Percentiles rank a stretch among this genome's conserved stretches.
phyloP scores from a whole-genome alignment of 2,113 vertebrate genomes.

The Struthio camelus region DNA sequence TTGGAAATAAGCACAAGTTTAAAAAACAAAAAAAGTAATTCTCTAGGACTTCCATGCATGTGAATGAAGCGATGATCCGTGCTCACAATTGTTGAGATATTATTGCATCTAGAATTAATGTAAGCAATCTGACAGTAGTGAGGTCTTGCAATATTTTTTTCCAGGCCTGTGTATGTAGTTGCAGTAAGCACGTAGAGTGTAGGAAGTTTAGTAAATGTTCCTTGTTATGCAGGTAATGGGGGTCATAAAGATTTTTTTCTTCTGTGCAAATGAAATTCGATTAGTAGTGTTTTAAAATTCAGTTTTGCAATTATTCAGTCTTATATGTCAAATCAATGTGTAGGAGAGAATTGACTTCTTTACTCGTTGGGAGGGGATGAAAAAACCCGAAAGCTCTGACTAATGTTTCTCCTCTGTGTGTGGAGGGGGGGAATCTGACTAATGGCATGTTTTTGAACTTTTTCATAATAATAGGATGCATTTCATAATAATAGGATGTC shows the following conservation, averaged over 20 bases:
- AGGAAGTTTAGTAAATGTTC: not conserved
- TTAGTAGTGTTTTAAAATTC: accelerated
- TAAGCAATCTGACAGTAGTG: not conserved
- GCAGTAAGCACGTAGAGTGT: not conserved
- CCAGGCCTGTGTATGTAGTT: not conserved
- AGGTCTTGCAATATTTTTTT: not conserved
- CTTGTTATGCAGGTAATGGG: not conserved
- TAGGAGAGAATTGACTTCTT: not conserved
- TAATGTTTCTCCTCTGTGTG: not conserved
- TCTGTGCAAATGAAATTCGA: constrained; percentile 3
- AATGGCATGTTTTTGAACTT: not conserved
- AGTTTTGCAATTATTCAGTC: not conserved
- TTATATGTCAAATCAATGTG: not conserved
- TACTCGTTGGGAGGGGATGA: not conserved
- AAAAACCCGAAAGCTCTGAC: not conserved
- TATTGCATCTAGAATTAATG: not conserved
- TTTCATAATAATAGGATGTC: not conserved
- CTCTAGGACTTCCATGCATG: not conserved
- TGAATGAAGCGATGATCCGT: not conserved
- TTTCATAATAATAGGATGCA: not conserved
- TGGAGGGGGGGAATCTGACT: too few relatives aligned
- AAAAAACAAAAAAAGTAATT: not conserved
- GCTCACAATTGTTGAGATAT: not conserved
- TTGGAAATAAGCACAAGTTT: not conserved
- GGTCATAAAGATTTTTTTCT: constrained; percentile 12